Evolutionary conservation across 2,797 vertebrate genomes (phyloP), one percentile per base, ranked within the genome.

Genomic region (Loris lydekkerianus): DNA sequence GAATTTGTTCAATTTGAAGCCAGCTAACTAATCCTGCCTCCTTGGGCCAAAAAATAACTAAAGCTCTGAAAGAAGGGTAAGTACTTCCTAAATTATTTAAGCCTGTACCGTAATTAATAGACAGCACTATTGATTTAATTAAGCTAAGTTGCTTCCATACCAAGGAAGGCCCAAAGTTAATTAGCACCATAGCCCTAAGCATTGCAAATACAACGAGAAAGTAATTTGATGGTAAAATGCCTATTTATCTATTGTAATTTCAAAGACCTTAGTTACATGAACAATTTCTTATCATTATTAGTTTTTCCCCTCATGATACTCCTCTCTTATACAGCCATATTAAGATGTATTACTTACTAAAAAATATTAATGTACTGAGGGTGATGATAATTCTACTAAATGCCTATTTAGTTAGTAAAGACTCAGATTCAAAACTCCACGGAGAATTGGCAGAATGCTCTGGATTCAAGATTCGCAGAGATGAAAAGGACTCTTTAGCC

Each of bases 121-220:
- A 96, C 60, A 88, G 34, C 53, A 31, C 49, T 95, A 94, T 78
- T 96, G 92, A 98, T 97, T 97, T 98, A 98, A 98, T 97, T 98
- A 98, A 97, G 97, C 86, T 93, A 94, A 97, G 56, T 56, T 97
- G 89, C 49, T 89, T 94, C 53, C 31, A 29, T 85, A 92, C 94
- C 89, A 83, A 86, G 76, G 69, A 95, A 77, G 86, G 77, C 94
- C 95, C 94, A 97, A 98, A 96, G 96, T 96, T 97, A 98, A 98
- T 98, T 97, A 97, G 78, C 73, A 93, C 31, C 84, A 56, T 97
- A 97, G 95, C 77, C 91, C 95, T 93, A 96, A 97, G 96, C 63
- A 95, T 88, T 98, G 97, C 89, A 89, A 97, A 94, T 96, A 63
- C 49, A 94, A 89, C 77, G 91, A 95, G 49, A 96, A 93, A 97